Evolutionary conservation across 1,140 invertebrate species (phyloP).

Genomic region (Diabrotica virgifera): DNA sequence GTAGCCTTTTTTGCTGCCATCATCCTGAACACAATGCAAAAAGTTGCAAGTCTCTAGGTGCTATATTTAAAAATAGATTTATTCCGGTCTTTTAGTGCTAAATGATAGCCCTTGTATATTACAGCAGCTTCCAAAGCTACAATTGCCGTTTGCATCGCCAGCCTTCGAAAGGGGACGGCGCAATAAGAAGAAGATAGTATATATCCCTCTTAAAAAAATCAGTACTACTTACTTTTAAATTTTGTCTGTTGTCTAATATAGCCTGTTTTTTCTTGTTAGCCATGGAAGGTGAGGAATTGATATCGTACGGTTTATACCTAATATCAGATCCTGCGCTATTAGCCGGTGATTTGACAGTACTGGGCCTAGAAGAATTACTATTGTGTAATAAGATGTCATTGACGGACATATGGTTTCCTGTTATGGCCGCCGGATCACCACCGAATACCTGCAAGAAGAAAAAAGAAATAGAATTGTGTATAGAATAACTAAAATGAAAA

Average conservation of each 20-base stretch:
- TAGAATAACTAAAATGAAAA: too few species aligned
- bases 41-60: too few species aligned
- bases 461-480: neutral
- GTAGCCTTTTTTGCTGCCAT: too few species aligned
- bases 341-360: conserved; percentile 54
- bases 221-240: conserved; percentile 50
- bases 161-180: too few species aligned
- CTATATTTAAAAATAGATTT: too few species aligned
- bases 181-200: too few species aligned
- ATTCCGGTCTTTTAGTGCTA: too few species aligned
- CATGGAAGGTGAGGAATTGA: conserved; percentile 56
- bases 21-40: too few species aligned
- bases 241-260: conserved; percentile 47
- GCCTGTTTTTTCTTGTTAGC: conserved; percentile 52
- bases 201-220: too few species aligned
- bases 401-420: conserved; percentile 44
- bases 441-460: conserved; percentile 35
- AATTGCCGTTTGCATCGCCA: too few species aligned
- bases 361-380: conserved; percentile 52
- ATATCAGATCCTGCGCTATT: conserved; percentile 58
- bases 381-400: conserved; percentile 45
- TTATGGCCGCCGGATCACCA: conserved; percentile 44
- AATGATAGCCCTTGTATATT: too few species aligned
- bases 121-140: too few species aligned
- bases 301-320: conserved; percentile 72